These are phyloP conservation scores for Myathropa florea DNA, from an alignment of 2,888 invertebrate species.

Conservation along the genomic window DNA sequence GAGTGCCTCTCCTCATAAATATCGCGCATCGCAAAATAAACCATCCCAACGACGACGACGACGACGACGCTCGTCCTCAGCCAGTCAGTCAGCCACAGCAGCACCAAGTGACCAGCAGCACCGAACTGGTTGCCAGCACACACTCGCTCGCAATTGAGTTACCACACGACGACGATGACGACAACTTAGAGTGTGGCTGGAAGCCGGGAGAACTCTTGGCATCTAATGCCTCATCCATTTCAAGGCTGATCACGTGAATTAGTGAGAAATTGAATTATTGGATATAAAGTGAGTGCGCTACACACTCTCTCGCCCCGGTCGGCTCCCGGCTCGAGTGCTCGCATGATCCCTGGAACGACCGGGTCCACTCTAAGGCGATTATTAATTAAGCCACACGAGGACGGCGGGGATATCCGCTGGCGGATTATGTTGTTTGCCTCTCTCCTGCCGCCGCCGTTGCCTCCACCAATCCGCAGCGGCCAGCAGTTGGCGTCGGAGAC, in stretches of 20 bases:
- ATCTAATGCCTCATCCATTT: conserved; percentile 68
- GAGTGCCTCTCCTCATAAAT: conserved; percentile 58
- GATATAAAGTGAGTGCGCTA: conserved; percentile 57
- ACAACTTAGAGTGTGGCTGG: background rate
- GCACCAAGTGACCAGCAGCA: conserved; percentile 17
- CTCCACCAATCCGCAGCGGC: too few species aligned
- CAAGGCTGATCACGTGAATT: conserved; percentile 71
- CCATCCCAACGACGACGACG: conserved; percentile 1
- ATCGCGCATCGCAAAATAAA: conserved; percentile 31
- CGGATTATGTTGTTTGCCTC: conserved; percentile 62
- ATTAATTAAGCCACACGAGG: conserved; percentile 65
- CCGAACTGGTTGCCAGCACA: conserved; percentile 51
- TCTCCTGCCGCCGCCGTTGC: background rate
- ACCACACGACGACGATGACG: conserved; percentile 2
- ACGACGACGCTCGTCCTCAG: background rate
- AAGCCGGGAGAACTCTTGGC: conserved; percentile 24
- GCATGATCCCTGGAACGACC: conserved; percentile 41
- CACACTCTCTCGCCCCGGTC: too few species aligned
- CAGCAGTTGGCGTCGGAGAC: background rate
- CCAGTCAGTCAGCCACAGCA: conserved; percentile 27
- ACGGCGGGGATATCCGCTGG: conserved; percentile 31
- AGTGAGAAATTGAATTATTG: conserved; percentile 70
- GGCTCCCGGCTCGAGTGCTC: too few species aligned
- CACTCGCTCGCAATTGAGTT: conserved; percentile 55
- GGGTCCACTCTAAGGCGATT: conserved; percentile 60